phyloP scores from a whole-genome alignment of 2,888 invertebrate genomes.

The Tetranychus piercei region DNA sequence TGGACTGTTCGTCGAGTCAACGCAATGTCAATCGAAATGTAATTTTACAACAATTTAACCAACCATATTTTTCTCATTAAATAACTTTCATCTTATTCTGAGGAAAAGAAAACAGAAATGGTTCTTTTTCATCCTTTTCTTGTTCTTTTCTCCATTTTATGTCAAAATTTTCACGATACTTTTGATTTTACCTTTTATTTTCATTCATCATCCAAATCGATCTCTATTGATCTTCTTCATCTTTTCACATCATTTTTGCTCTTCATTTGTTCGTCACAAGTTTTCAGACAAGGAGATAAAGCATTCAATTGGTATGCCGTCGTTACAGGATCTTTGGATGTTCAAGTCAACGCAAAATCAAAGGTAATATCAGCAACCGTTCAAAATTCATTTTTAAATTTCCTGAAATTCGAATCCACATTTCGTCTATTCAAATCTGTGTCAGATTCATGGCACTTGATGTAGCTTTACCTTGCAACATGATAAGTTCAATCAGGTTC shows the following conservation, averaged over 20 bases:
- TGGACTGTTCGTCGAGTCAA: too few relatives aligned
- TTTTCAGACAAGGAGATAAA: slow-evolving; percentile 56
- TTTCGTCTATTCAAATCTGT: too few relatives aligned
- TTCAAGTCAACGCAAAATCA: slow-evolving; percentile 33
- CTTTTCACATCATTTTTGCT: neutral
- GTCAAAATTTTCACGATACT: neutral
- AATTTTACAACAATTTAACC: too few relatives aligned
- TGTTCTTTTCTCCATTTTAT: neutral
- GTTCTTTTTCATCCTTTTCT: neutral
- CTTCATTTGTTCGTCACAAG: slow-evolving; percentile 34
- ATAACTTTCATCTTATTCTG: too few relatives aligned
- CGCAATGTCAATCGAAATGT: too few relatives aligned
- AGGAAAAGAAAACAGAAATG: too few relatives aligned
- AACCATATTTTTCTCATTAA: too few relatives aligned
- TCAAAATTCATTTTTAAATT: too few relatives aligned
- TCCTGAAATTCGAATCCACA: too few relatives aligned
- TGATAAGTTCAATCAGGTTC: too few relatives aligned
- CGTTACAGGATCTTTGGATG: slow-evolving; percentile 50
- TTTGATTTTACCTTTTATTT: neutral
- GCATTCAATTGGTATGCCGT: slow-evolving; percentile 62
- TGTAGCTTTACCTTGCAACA: too few relatives aligned
- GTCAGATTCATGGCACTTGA: too few relatives aligned
- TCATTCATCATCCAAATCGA: neutral
- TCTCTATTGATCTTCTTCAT: slow-evolving; percentile 3
- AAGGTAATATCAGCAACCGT: neutral